Conservation (phyloP, 1,140 invertebrate species). For the Centruroides sculpturatus region DNA sequence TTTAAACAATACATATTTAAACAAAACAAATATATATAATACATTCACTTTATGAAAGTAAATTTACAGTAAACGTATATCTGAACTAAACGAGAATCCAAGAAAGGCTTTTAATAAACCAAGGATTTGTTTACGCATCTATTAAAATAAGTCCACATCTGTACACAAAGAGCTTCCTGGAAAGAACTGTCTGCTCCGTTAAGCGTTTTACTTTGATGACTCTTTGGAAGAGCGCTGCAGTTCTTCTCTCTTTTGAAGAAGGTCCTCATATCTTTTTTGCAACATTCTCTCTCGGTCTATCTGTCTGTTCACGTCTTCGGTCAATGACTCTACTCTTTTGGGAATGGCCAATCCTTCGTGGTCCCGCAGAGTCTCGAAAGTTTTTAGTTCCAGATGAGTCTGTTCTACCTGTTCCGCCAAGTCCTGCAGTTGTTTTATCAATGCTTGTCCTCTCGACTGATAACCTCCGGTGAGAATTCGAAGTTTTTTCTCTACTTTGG, state of each 20-base stretch:
- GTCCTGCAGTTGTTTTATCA: slow-evolving; percentile 83
- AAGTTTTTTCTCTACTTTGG: no score
- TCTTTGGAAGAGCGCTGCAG: no score
- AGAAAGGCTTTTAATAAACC: no score
- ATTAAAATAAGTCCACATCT: no score
- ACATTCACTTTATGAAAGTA: slow-evolving; percentile 19
- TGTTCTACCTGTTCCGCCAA: slow-evolving; percentile 80
- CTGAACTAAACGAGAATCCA: no score
- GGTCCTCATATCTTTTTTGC: slow-evolving; percentile 50
- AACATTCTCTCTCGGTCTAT: slow-evolving; percentile 74
- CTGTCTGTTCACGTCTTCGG: slow-evolving; percentile 84
- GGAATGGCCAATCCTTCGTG: slow-evolving; percentile 85
- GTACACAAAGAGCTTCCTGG: no score
- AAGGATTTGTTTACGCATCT: no score
- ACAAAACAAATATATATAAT: no score
- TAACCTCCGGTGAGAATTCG: slow-evolving; percentile 86
- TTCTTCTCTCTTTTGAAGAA: no score
- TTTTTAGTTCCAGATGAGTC: slow-evolving; percentile 70
- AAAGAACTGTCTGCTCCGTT: no score
- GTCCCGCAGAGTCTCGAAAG: slow-evolving; percentile 76
- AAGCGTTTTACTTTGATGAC: no score
- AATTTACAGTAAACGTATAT: no score
- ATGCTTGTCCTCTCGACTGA: slow-evolving; percentile 58
- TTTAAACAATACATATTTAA: slow-evolving; percentile 33
- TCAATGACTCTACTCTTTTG: slow-evolving; percentile 68